Evolutionary conservation across 2,888 invertebrate species (phyloP).

Genomic region (Sericinus montela): DNA sequence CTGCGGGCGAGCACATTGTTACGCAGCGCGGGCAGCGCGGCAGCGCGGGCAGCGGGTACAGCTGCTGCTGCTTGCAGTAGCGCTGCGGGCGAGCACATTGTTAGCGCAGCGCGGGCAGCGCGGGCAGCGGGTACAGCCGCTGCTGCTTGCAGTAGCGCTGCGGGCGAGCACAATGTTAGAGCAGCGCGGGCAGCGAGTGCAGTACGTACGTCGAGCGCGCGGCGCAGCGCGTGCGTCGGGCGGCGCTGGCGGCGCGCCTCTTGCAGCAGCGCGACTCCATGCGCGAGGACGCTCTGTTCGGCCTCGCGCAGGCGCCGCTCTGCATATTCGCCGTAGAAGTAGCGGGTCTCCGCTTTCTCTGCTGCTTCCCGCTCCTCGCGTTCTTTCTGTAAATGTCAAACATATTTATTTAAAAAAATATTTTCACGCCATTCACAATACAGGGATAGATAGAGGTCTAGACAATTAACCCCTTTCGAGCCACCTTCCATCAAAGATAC

Average conservation of each 20-base stretch:
- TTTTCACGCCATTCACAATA: too few relatives aligned
- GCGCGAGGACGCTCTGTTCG: conserved; percentile 72
- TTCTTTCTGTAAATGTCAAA: conserved; percentile 50
- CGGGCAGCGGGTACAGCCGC: too few relatives aligned
- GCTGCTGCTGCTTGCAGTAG: too few relatives aligned
- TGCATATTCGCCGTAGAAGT: conserved; percentile 63
- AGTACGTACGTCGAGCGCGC: conserved; percentile 53
- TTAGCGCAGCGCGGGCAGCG: too few relatives aligned
- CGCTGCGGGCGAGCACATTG: too few relatives aligned
- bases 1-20: too few relatives aligned
- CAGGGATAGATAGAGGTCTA: too few relatives aligned
- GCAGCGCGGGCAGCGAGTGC: neutral
- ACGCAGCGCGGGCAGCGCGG: too few relatives aligned
- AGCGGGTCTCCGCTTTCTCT: conserved; percentile 45
- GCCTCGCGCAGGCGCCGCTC: conserved; percentile 54
- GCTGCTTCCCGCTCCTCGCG: conserved; percentile 50
- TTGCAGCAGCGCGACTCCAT: conserved; percentile 63
- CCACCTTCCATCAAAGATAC: too few relatives aligned
- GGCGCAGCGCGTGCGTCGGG: conserved; percentile 59
- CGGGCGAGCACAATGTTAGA: neutral
- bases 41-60: too few relatives aligned
- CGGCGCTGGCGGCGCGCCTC: conserved; percentile 60
- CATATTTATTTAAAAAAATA: too few relatives aligned
- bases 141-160: conserved; percentile 57
- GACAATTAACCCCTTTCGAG: too few relatives aligned